phyloP scores from a whole-genome alignment of 2,113 vertebrate genomes.

The Corythoichthys haematopterus region DNA sequence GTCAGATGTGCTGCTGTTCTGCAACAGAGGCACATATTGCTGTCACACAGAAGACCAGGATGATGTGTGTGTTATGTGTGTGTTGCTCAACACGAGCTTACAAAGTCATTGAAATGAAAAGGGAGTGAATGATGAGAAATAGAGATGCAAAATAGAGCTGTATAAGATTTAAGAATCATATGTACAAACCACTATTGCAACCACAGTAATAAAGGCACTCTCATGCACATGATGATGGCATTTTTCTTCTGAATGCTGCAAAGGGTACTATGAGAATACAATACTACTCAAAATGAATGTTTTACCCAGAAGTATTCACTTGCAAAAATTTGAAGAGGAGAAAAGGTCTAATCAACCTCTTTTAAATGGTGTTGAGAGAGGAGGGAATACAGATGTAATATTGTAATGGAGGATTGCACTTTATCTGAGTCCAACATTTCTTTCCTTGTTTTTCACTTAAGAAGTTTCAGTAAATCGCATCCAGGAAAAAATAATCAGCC shows the following conservation, averaged over 20 bases:
- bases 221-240: neutral
- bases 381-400: constrained; percentile 14
- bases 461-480: neutral
- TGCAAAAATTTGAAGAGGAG: constrained; percentile 28
- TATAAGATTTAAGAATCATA: neutral
- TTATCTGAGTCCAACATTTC: constrained; percentile 15
- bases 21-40: constrained; percentile 42
- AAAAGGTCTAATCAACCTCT: constrained; percentile 3
- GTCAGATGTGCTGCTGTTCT: constrained; percentile 30
- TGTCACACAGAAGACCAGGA: constrained; percentile 19
- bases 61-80: constrained; percentile 17
- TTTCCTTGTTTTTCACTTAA: constrained; percentile 11
- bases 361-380: constrained; percentile 16
- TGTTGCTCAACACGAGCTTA: neutral
- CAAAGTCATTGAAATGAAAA: constrained; percentile 5
- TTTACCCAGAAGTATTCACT: constrained; percentile 25
- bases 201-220: neutral
- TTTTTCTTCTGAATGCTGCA: neutral
- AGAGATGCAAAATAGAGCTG: neutral
- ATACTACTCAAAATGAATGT: constrained; percentile 19
- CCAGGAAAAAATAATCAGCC: neutral
- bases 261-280: constrained; percentile 26
- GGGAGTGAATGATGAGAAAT: neutral
- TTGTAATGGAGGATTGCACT: constrained; percentile 7
- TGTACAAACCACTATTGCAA: neutral